Percentiles rank a stretch among this genome's conserved stretches.
phyloP scores from a whole-genome alignment of 2,797 vertebrate species.

The Parauchenoglanis ngamensis region DNA sequence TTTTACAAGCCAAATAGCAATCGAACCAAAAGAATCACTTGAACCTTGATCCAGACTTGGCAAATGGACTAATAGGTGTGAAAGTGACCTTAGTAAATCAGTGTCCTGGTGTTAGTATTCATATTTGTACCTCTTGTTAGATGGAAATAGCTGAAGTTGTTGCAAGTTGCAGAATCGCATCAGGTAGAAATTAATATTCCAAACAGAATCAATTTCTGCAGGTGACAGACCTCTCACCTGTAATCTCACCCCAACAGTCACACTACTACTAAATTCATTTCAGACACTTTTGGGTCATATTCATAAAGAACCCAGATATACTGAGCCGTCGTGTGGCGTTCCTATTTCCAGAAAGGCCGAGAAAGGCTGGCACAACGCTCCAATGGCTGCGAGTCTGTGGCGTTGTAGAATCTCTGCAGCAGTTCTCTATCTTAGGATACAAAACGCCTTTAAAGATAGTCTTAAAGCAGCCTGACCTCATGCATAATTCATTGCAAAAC shows the following conservation, averaged over 20 bases:
- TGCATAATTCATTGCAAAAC: not conserved
- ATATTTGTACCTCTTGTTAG: not conserved
- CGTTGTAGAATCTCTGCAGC: constrained; percentile 19
- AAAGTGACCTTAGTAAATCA: not conserved
- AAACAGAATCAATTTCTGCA: constrained; percentile 11
- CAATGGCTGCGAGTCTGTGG: constrained; percentile 33
- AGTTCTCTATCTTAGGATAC: constrained; percentile 22
- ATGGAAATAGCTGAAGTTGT: not conserved
- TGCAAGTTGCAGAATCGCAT: not conserved
- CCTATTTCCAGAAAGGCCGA: constrained; percentile 56
- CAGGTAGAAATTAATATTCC: not conserved
- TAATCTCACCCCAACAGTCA: constrained; percentile 7
- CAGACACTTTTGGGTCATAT: constrained; percentile 54
- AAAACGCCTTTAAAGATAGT: constrained; percentile 6
- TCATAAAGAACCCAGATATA: constrained; percentile 57
- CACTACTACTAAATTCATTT: constrained; percentile 58
- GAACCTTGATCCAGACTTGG: not conserved
- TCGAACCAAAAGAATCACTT: not conserved
- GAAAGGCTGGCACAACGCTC: no score
- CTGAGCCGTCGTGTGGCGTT: constrained; percentile 44
- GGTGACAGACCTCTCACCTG: not conserved
- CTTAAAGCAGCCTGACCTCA: constrained; percentile 7
- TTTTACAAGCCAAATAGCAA: not conserved
- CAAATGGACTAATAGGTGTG: not conserved
- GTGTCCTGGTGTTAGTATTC: not conserved